These are phyloP conservation scores for Zaprionus ornatus DNA, from an alignment of 1,140 invertebrate species.

Conservation along the genomic window DNA sequence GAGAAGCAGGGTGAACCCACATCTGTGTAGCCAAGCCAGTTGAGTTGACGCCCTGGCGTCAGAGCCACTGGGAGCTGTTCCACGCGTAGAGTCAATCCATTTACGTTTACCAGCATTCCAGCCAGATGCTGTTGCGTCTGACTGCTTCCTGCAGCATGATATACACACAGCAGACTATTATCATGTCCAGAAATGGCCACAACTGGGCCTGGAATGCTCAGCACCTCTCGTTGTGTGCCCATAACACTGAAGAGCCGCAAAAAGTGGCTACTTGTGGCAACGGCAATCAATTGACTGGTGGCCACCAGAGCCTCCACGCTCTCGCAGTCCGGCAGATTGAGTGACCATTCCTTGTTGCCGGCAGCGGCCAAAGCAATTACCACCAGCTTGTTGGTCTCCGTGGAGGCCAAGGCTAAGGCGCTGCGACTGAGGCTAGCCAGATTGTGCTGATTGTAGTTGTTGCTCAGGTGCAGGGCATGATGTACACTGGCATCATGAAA, in stretches of 20 bases:
- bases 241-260: constrained; percentile 93
- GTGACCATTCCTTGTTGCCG: constrained; percentile 94
- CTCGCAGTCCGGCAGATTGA: constrained; percentile 90
- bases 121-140: constrained; percentile 86
- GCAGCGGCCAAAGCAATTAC: constrained; percentile 91
- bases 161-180: constrained; percentile 90
- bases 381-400: constrained; percentile 88
- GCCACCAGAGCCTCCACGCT: constrained; percentile 89
- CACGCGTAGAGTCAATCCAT: constrained; percentile 60
- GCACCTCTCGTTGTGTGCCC: constrained; percentile 92
- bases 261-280: constrained; percentile 89
- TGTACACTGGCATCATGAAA: constrained; percentile 96
- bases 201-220: constrained; percentile 90
- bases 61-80: constrained; percentile 86
- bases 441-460: constrained; percentile 90
- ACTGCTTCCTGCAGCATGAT: constrained; percentile 86
- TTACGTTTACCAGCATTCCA: constrained; percentile 85
- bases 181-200: constrained; percentile 87
- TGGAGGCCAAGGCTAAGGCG: constrained; percentile 92
- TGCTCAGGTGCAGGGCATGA: constrained; percentile 94
- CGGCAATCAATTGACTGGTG: constrained; percentile 90
- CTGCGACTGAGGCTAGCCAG: constrained; percentile 93
- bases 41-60: constrained; percentile 87
- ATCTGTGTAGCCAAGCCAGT: constrained; percentile 94
- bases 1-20: constrained; percentile 89